A percentile compares a stretch with the other conserved stretches of the same genome.
These are phyloP conservation scores for Equus przewalskii DNA, from an alignment of 2,113 vertebrate species.

Conservation along the genomic window DNA sequence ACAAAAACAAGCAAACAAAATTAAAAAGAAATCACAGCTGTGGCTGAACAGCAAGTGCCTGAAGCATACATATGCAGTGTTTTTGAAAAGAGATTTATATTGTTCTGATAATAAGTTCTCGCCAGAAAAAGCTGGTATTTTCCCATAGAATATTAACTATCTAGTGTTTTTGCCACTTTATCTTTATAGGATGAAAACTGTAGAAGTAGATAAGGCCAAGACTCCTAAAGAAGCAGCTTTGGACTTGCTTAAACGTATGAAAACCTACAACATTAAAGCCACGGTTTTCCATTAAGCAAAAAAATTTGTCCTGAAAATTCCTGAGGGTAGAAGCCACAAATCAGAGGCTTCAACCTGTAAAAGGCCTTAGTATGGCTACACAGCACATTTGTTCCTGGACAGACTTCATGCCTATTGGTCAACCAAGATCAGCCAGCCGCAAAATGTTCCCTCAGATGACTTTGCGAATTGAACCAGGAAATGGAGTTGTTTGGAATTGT, in stretches of 20 bases:
- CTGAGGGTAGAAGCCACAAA: neutral
- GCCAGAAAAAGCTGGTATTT: neutral
- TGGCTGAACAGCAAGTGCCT: neutral
- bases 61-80: neutral
- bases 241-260: neutral
- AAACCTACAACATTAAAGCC: neutral
- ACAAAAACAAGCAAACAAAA: neutral
- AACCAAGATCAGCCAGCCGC: conserved; percentile 1
- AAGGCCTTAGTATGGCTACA: neutral
- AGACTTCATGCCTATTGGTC: neutral
- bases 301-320: neutral
- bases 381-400: neutral
- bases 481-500: conserved; percentile 51
- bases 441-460: conserved; percentile 21
- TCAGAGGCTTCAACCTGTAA: conserved; percentile 53
- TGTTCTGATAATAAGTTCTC: neutral
- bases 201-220: neutral
- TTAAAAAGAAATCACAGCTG: neutral
- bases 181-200: neutral
- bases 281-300: neutral
- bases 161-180: neutral
- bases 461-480: conserved; percentile 53
- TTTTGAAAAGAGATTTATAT: neutral
- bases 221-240: neutral
- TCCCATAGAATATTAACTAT: neutral